These are phyloP conservation scores for Coregonus ussuriensis DNA, from an alignment of 2,797 vertebrate species.

Conservation along the genomic window DNA sequence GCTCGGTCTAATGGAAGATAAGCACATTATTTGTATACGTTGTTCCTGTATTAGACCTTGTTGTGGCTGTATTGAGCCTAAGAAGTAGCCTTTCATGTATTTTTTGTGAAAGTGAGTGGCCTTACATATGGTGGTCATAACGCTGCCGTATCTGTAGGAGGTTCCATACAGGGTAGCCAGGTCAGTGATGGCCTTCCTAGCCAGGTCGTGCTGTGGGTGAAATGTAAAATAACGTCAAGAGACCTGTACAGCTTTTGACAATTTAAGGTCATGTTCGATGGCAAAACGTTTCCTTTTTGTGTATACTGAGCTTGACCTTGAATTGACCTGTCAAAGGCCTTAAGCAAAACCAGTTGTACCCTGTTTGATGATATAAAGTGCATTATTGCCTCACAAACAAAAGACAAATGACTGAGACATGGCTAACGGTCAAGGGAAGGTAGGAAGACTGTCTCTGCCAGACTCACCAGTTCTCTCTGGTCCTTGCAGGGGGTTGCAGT, in stretches of 20 bases:
- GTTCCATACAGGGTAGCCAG: constrained; percentile 87
- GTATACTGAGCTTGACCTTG: background rate
- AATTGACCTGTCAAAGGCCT: background rate
- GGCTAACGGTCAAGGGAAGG: background rate
- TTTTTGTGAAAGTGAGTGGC: background rate
- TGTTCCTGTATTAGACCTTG: background rate
- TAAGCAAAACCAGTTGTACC: background rate
- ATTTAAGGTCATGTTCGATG: background rate
- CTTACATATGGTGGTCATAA: constrained; percentile 90
- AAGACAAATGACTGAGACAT: background rate
- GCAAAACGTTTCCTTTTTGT: background rate
- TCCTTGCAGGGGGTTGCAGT: constrained; percentile 62
- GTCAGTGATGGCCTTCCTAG: constrained; percentile 73
- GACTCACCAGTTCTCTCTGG: constrained; percentile 82
- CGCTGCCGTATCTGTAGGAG: constrained; percentile 83
- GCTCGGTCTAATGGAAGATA: constrained; percentile 79
- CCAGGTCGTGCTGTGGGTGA: constrained; percentile 75
- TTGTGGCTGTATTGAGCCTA: background rate
- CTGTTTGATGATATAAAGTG: background rate
- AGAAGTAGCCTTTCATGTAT: background rate
- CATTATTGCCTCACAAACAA: background rate
- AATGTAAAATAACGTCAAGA: constrained; percentile 48
- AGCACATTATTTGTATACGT: background rate
- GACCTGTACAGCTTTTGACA: constrained; percentile 74
- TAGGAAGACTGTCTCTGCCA: too few relatives aligned